phyloP scores from a whole-genome alignment of 2,888 invertebrate species.

The Subacronicta megacephala region DNA sequence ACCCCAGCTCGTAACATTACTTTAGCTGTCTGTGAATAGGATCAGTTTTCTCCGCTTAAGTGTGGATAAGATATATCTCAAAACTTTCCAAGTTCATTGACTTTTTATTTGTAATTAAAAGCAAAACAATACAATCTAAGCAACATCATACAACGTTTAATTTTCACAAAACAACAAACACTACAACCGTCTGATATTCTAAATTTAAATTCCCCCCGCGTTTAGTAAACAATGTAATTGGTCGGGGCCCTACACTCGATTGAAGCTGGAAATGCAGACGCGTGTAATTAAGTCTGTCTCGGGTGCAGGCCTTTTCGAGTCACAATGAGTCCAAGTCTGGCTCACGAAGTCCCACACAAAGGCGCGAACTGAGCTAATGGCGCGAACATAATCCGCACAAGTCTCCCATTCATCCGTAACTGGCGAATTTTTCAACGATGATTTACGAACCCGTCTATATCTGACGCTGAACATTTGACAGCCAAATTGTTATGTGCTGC shows the following conservation, averaged over 20 bases:
- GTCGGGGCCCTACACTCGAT: constrained; percentile 52
- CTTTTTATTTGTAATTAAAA: constrained; percentile 35
- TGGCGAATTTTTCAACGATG: constrained; percentile 79
- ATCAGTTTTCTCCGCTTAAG: too few relatives aligned
- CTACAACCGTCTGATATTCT: constrained; percentile 32
- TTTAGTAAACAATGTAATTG: constrained; percentile 53
- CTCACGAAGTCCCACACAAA: constrained; percentile 70
- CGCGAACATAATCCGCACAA: constrained; percentile 80
- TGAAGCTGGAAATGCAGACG: constrained; percentile 62
- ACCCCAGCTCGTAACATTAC: too few relatives aligned
- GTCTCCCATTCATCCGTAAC: constrained; percentile 76
- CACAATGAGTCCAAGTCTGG: constrained; percentile 73
- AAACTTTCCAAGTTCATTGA: constrained; percentile 25
- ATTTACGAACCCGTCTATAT: constrained; percentile 57
- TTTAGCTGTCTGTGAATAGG: too few relatives aligned
- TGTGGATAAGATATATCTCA: constrained; percentile 4
- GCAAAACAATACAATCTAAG: constrained; percentile 35
- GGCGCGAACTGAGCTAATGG: constrained; percentile 79
- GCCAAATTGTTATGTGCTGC: constrained; percentile 51
- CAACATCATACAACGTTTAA: constrained; percentile 29
- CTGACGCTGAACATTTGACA: constrained; percentile 54
- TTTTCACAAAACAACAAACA: constrained; percentile 36
- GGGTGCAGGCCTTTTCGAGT: constrained; percentile 69
- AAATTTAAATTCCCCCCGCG: constrained; percentile 38
- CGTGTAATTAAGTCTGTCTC: constrained; percentile 69